phyloP scores from a whole-genome alignment of 2,113 vertebrate genomes.

The Phasianus colchicus region DNA sequence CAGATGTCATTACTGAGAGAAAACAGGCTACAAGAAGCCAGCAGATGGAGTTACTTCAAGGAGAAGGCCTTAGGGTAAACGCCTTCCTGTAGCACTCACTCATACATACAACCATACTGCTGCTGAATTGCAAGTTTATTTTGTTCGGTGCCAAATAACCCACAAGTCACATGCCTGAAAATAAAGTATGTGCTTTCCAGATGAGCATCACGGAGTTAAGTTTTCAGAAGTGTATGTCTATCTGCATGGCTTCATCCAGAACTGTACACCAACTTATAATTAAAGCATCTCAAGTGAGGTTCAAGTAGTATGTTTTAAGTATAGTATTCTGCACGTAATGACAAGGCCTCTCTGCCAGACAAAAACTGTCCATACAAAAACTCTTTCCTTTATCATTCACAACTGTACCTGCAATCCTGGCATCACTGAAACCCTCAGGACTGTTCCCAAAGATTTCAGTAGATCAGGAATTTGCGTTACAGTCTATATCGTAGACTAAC shows the following conservation, averaged over 20 bases:
- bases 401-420: background rate
- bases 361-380: background rate
- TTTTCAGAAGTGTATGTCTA: background rate
- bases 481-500: too few relatives aligned
- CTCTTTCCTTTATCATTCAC: background rate
- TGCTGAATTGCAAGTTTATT: background rate
- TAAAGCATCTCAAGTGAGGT: background rate
- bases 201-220: background rate
- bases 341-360: background rate
- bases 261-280: background rate
- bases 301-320: background rate
- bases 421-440: background rate
- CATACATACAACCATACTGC: background rate
- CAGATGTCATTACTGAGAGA: background rate
- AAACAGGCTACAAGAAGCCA: background rate
- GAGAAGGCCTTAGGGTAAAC: background rate
- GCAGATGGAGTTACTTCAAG: background rate
- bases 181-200: background rate
- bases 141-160: background rate
- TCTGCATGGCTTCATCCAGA: background rate
- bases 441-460: background rate
- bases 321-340: background rate
- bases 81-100: background rate
- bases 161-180: background rate
- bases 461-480: background rate